Base-by-base conservation (phyloP, 2,888 invertebrate species). In the Lumbricus terrestris region DNA sequence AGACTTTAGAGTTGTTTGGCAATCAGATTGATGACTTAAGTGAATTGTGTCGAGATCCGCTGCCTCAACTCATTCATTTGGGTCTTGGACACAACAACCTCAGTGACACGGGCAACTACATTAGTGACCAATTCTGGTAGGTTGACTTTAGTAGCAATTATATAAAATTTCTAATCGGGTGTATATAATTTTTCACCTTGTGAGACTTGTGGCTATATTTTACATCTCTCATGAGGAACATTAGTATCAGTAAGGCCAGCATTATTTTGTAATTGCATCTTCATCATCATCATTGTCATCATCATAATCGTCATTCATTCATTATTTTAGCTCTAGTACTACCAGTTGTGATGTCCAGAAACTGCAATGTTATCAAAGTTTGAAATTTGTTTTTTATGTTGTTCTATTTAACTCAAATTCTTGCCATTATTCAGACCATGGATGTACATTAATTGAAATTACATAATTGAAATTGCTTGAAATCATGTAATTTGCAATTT, bases 1-100 rank as follows among this genome's bases (percentile, higher is more conserved):
- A 94, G 94, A 94, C 94, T 6, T 90, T 95, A 90, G 95, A 95
- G 91, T 91, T 95, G 40, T 94, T 94, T 93, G 94, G 94, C 34
- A 95, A 95, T 92, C 91, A 93, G 83, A 94, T 95, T 90, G 93
- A 93, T 90, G 93, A 94, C 90, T 92, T 95, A 89, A 93, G 93
- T 20, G 92, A 93, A 15, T 92, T 95, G 37, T 94, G 94, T 92
- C 91, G 92, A 11, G 91, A 93, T 69, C 94, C 94, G 18, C 93
- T 93, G 15, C 93, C 93, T 16, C 93, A 93, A 29, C 92, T 95
- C 20, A 92, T 92, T 13, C 95, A 95, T 90, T 93, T 95, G 13
- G 95, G 95, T 8, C 93, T 95, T 34, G 94, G 94, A 23, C 93
- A 93, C 92, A 95, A 95, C 92, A 92, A 91, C 40, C 92, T 95